phyloP scores from a whole-genome alignment of 2,113 vertebrate genomes.

The Leucosticte australis region DNA sequence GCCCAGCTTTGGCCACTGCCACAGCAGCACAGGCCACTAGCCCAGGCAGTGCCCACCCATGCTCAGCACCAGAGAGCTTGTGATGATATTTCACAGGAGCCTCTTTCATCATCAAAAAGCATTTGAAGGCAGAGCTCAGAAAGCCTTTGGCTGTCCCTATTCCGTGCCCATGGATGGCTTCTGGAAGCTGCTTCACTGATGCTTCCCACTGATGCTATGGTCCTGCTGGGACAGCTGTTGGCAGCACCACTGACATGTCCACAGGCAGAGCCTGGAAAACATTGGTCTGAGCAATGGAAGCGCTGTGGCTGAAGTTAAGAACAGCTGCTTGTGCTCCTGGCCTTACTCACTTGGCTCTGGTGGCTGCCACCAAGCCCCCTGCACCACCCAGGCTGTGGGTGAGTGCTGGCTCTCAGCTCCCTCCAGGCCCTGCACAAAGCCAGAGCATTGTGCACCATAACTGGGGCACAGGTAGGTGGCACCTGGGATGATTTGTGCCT shows the following conservation, averaged over 20 bases:
- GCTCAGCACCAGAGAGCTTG: background rate
- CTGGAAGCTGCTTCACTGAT: background rate
- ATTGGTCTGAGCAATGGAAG: background rate
- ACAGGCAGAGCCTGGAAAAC: background rate
- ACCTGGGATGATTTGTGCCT: background rate
- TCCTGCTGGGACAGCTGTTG: background rate
- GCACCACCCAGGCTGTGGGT: fast-evolving
- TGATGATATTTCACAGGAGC: background rate
- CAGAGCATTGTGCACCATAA: background rate
- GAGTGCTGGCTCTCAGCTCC: fast-evolving
- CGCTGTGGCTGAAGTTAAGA: background rate
- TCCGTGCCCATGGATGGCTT: background rate
- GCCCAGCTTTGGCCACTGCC: background rate
- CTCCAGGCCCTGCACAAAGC: fast-evolving
- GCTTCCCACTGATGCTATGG: background rate
- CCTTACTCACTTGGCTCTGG: background rate
- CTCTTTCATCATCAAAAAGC: background rate
- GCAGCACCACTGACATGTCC: background rate
- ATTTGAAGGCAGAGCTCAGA: background rate
- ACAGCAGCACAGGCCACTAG: fast-evolving
- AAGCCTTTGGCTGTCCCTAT: background rate
- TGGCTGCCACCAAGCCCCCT: background rate
- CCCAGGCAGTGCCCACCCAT: background rate
- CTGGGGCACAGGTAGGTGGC: background rate
- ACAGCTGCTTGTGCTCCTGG: background rate